Evolutionary conservation across 2,113 vertebrate genomes (phyloP), one percentile per base, ranked within the genome.

Genomic region (Osmerus eperlanus): DNA sequence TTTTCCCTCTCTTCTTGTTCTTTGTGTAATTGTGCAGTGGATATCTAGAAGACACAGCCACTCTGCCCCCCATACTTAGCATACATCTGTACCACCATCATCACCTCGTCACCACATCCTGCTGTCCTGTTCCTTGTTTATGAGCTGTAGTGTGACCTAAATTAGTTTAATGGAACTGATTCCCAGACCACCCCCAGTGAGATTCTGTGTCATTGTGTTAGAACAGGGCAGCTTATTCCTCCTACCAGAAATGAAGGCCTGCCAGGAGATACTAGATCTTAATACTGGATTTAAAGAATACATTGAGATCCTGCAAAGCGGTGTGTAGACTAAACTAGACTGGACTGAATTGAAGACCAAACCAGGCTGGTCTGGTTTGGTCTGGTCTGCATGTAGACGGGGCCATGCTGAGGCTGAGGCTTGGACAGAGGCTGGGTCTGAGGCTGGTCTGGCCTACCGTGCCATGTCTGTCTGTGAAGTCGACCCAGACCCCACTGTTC

Each of bases 101-200:
- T 16, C 41, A 36, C 75, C 11, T 60, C 79, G 18, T 68, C 83
- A 73, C 85, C 85, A 79, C 54, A 75, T 70, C 75, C 13, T 23
- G 28, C 62, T 75, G 74, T 63, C 70, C 60, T 21, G 2, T 64
- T 32, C 25, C 60, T 81, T 84, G 75, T 90, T 85, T 87, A 85
- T 78, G 72, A 13, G 83, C 72, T 81, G 62, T 69, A 55, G 67
- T 81, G 77, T 82, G 84, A 86, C 85, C 86, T 87, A 86, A 89
- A 87, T 89, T 81, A 87, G 87, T 88, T 86, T 87, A 75, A 85
- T 70, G 29, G 85, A 81, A 89, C 66, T 1, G 75, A 72, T 82
- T 78, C 73, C 55, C 70, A 78, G 67, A 78, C 69, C n/a, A 82
- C 67, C 75, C 78, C 75, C 70, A 63, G 81, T 69, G 85, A 86